phyloP scores from a whole-genome alignment of 2,888 invertebrate species.

The Nomada flava region DNA sequence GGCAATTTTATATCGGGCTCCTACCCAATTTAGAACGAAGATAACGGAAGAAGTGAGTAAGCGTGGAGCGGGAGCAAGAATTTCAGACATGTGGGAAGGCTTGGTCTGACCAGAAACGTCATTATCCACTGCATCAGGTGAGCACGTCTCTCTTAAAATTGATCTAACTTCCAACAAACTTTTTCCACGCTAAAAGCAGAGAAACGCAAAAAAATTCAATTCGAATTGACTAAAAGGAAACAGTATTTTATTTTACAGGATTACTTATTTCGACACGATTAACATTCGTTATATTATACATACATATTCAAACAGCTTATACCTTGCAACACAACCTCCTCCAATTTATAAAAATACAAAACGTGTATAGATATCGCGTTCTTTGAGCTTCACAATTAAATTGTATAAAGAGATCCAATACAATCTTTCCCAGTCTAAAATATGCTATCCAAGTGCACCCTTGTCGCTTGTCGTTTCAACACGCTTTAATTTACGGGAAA shows the following conservation, averaged over 20 bases:
- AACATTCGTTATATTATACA: no score
- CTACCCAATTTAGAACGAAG: background rate
- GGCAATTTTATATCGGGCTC: no score
- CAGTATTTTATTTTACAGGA: background rate
- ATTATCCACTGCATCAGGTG: slow-evolving; percentile 8
- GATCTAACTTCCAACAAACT: background rate
- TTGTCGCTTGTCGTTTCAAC: background rate
- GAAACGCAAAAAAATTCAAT: background rate
- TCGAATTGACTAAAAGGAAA: background rate
- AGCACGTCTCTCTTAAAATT: slow-evolving; percentile 24
- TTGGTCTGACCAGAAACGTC: slow-evolving; percentile 25
- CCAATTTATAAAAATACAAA: no score
- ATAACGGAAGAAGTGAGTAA: background rate
- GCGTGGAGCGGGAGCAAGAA: background rate
- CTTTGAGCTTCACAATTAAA: no score
- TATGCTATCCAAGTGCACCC: background rate
- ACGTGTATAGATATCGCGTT: no score
- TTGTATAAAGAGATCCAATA: no score
- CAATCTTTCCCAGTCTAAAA: background rate
- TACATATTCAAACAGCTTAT: no score
- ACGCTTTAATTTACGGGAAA: slow-evolving; percentile 17
- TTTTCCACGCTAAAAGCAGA: slow-evolving; percentile 8
- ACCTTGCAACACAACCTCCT: no score
- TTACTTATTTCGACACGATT: no score
- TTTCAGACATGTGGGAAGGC: slow-evolving; percentile 6